phyloP scores from a whole-genome alignment of 2,888 invertebrate species.

The Rhamnusium bicolor region DNA sequence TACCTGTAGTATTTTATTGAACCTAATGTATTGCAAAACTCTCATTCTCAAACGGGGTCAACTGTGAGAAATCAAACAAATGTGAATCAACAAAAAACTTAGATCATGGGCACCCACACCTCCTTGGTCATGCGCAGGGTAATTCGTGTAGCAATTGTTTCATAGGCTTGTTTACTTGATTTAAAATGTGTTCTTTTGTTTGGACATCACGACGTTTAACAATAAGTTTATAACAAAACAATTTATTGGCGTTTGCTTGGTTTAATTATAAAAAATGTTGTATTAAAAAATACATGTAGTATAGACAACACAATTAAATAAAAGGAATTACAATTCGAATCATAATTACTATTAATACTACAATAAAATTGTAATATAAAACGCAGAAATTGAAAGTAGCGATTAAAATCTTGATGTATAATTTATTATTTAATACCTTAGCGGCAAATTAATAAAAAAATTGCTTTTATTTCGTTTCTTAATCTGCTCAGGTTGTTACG shows the following conservation, averaged over 20 bases:
- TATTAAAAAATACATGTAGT: not conserved
- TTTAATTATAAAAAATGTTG: not conserved
- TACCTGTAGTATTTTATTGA: slow-evolving; percentile 12
- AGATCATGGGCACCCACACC: slow-evolving; percentile 66
- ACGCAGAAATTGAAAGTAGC: not conserved
- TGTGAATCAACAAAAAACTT: slow-evolving; percentile 60
- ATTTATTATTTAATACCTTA: too few species aligned
- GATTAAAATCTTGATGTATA: too few species aligned
- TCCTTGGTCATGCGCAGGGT: slow-evolving; percentile 38
- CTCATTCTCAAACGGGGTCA: slow-evolving; percentile 65
- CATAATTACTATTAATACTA: not conserved
- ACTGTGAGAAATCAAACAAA: slow-evolving; percentile 67
- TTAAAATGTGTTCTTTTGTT: slow-evolving; percentile 40
- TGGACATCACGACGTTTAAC: slow-evolving; percentile 39
- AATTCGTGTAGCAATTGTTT: slow-evolving; percentile 27
- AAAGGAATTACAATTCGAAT: not conserved
- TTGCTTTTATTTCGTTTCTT: too few species aligned
- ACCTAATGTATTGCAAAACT: slow-evolving; percentile 61
- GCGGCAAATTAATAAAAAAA: too few species aligned
- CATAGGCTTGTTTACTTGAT: slow-evolving; percentile 35
- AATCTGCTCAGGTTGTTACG: too few species aligned
- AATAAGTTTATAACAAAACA: slow-evolving; percentile 18
- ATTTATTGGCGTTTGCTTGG: slow-evolving; percentile 12
- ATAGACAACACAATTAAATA: not conserved
- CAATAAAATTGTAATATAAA: not conserved